Evolutionary conservation across 1,140 invertebrate species (phyloP), one percentile per base, ranked within the genome.

Genomic region (Macrobrachium rosenbergii): DNA sequence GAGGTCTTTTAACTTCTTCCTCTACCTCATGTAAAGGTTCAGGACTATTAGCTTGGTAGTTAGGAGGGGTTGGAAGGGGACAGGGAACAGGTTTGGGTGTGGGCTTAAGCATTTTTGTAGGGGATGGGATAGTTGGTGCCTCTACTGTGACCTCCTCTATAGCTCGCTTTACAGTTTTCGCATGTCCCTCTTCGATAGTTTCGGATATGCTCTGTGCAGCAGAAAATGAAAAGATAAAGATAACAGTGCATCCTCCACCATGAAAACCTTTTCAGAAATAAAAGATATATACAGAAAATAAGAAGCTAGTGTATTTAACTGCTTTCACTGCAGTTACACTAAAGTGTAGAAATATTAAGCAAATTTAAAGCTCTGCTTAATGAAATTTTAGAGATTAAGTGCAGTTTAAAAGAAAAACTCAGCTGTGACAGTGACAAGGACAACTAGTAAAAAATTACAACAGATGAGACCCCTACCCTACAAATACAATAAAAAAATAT

Each of bases 121-220:
- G 85, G 81, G 88, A 84, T 63, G 83, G 28, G 37, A 75, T 60
- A 52, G 69, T n/a, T 67, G 82, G 78, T 45, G 72, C 75, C 83
- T 89, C 89, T 60, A 82, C 82, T 37, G 89, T 78, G 59, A 85
- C 83, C 83, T 85, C 80, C 82, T 89, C 89, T 88, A 89, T 89
- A 75, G 82, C 83, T 83, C 85, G 82, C 75, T 84, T 89, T 82
- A 89, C 73, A 79, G 77, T 89, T 86, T 89, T 89, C 87, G 88
- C 89, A 82, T 78, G 89, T 76, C 86, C 89, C 77, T 84, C 77
- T 78, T 86, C 89, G 28, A 86, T 64, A 80, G 79, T 82, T 82
- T 82, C 86, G 67, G 78, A 88, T 85, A 78, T 84, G 60, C 76
- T 88, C 89, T 89, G 86, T 86, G 81, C 59, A 83, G 86, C 69